These are phyloP conservation scores for Azorinus chamasolen DNA, from an alignment of 2,888 invertebrate genomes.

Conservation along the genomic window DNA sequence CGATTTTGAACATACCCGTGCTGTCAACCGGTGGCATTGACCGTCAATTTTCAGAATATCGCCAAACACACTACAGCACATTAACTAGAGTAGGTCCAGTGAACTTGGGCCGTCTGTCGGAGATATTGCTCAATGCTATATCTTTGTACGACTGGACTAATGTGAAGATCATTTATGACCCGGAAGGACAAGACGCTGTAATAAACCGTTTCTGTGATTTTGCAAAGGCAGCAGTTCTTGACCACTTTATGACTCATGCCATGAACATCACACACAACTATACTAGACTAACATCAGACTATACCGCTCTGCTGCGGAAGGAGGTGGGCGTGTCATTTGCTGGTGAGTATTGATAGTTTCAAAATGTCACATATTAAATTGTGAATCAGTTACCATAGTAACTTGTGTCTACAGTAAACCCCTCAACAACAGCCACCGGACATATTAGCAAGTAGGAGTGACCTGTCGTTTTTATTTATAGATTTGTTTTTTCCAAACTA, in stretches of 20 bases:
- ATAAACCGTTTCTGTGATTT: slow-evolving; percentile 91
- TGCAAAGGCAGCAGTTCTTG: slow-evolving; percentile 91
- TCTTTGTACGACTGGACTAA: slow-evolving; percentile 64
- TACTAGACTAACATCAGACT: slow-evolving; percentile 60
- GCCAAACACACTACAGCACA: slow-evolving; percentile 89
- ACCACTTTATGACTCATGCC: slow-evolving; percentile 81
- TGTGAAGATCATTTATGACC: slow-evolving; percentile 91
- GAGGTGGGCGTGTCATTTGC: slow-evolving; percentile 77
- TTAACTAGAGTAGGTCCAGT: slow-evolving; percentile 88
- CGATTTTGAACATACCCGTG: slow-evolving; percentile 94
- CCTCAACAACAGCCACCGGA: too few relatives aligned
- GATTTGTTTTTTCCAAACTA: too few relatives aligned
- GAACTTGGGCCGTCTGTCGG: slow-evolving; percentile 75
- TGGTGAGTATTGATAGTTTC: slow-evolving; percentile 81
- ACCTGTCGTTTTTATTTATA: too few relatives aligned
- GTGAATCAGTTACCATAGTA: too few relatives aligned
- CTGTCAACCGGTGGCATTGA: slow-evolving; percentile 89
- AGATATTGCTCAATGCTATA: slow-evolving; percentile 60
- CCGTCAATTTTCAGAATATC: slow-evolving; percentile 76
- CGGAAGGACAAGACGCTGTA: slow-evolving; percentile 90
- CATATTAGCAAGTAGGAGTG: too few relatives aligned
- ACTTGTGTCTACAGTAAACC: too few relatives aligned
- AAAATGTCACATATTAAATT: too few relatives aligned
- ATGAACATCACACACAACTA: slow-evolving; percentile 73
- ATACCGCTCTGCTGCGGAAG: slow-evolving; percentile 63